Evolutionary conservation across 1,140 invertebrate genomes (phyloP), one percentile per base, ranked within the genome.

Genomic region (Drosophila mojavensis): DNA sequence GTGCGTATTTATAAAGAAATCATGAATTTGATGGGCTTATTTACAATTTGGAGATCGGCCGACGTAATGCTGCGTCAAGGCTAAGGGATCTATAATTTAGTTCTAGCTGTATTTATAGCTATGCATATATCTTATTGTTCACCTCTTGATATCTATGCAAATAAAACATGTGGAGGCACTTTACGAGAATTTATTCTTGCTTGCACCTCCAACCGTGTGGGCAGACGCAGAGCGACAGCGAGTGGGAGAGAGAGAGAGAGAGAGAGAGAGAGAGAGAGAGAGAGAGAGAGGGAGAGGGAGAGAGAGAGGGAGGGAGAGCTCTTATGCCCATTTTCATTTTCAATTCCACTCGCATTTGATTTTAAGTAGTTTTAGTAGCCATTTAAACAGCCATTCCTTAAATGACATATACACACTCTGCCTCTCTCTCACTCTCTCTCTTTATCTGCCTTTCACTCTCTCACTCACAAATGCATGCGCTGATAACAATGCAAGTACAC

Each of bases 291-390:
- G 24, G 13, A n/a, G 17, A 20, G 28, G 20, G 59, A 5, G 13
- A 11, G 54, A 28, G 24, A 10, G 54, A 64, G 30, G 6, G 53
- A 30, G 33, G 45, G 13, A 11, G 54, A 28, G 62, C 81, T 73
- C 43, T 56, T 64, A 60, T 48, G 39, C 33, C n/a, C 65, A 63
- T 63, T 70, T 70, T 28, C 47, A 17, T 30, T 50, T 10, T 36
- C 17, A 51, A 69, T 68, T 74, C 36, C 70, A 64, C 61, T 62
- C 73, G 62, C 70, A 79, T 74, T 79, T 55, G 47, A 48, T 61
- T 58, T 68, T 73, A 86, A 86, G 82, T 85, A 81, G 82, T 86
- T 86, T 86, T 81, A 86, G 79, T 82, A 79, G 65, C 59, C 82
- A 82, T 82, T 86, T 86, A 86, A 82, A 79, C 70, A 86, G 47